These are phyloP conservation scores for Poeciliopsis gracilis DNA, from an alignment of 2,797 vertebrate species.

Conservation along the genomic window DNA sequence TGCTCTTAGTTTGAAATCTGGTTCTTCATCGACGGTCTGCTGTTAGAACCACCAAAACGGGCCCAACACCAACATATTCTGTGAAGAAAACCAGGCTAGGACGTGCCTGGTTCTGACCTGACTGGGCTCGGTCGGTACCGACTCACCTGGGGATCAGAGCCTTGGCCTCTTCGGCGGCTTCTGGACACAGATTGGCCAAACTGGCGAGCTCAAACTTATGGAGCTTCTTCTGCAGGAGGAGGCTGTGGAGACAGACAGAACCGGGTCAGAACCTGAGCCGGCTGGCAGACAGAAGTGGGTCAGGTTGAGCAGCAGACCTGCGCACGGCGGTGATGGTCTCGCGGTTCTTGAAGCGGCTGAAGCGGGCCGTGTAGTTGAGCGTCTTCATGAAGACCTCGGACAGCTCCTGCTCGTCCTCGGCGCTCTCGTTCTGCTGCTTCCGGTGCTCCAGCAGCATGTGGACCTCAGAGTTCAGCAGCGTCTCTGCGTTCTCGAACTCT, in stretches of 20 bases:
- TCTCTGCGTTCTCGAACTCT: slow-evolving; percentile 95
- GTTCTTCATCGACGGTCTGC: background rate
- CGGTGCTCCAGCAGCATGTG: slow-evolving; percentile 96
- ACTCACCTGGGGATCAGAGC: slow-evolving; percentile 93
- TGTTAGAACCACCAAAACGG: background rate
- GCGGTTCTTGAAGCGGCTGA: slow-evolving; percentile 97
- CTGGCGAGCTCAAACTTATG: slow-evolving; percentile 97
- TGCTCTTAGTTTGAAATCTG: no score
- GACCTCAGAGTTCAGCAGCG: slow-evolving; percentile 93
- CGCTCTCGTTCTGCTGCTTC: slow-evolving; percentile 97
- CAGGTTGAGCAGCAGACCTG: slow-evolving; percentile 75
- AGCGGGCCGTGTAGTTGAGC: slow-evolving; percentile 92
- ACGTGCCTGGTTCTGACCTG: background rate
- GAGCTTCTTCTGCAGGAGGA: slow-evolving; percentile 96
- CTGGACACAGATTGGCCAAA: slow-evolving; percentile 95
- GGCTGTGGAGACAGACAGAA: slow-evolving; percentile 70
- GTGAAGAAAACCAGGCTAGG: background rate
- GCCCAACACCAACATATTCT: background rate
- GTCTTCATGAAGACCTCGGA: slow-evolving; percentile 98
- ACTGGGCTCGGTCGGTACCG: background rate
- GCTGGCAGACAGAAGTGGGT: background rate
- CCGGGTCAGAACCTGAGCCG: background rate
- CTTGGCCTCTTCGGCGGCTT: slow-evolving; percentile 95
- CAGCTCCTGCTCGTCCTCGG: slow-evolving; percentile 96
- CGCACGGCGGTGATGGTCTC: slow-evolving; percentile 96